Conservation (phyloP, 2,113 vertebrate genomes). For the Tachycineta bicolor region DNA sequence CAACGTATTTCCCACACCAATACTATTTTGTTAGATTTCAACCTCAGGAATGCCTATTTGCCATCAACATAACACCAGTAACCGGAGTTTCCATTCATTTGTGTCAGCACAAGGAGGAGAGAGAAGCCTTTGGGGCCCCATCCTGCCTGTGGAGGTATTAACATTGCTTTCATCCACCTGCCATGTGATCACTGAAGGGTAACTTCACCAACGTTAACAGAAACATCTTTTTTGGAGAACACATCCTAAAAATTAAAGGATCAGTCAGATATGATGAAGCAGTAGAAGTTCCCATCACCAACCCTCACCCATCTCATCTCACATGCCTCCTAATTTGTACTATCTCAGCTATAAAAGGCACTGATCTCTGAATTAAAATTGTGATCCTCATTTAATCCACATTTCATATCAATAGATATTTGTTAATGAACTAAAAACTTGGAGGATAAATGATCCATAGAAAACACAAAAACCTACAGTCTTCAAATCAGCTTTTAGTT, state of each 20-base stretch:
- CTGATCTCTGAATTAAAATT: not conserved
- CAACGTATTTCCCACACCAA: not conserved
- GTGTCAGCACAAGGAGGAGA: not conserved
- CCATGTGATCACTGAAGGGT: not conserved
- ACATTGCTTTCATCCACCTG: not conserved
- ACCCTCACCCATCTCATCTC: not conserved
- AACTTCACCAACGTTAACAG: not conserved
- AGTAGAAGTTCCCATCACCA: not conserved
- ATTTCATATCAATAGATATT: not conserved
- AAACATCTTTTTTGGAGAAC: not conserved
- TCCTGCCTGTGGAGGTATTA: not conserved
- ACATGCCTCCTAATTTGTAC: not conserved
- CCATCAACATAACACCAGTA: not conserved
- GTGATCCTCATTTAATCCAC: not conserved
- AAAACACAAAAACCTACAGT: not conserved
- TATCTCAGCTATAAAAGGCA: not conserved
- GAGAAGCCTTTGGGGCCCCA: not conserved
- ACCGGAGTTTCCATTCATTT: not conserved
- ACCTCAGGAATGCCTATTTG: not conserved
- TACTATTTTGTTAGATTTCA: not conserved
- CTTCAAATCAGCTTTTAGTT: not conserved
- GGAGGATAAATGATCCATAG: not conserved
- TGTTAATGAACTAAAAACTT: not conserved
- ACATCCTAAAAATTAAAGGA: not conserved
- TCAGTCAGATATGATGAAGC: not conserved